Base-by-base conservation (phyloP, 1,140 invertebrate species). In the Agrilus planipennis region DNA sequence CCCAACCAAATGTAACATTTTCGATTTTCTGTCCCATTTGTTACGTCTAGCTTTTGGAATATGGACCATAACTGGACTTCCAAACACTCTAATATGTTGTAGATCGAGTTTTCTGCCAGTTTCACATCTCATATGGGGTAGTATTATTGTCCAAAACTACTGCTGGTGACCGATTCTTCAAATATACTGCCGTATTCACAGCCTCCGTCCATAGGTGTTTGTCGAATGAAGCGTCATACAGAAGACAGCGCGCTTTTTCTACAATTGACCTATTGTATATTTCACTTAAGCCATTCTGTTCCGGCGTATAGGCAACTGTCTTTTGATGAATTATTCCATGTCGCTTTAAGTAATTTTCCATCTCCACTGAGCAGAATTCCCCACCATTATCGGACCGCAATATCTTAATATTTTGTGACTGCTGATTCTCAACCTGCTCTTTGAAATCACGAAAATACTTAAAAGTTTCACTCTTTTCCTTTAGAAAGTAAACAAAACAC, bases 201-300 rank as follows among this genome's bases (percentile, higher is more conserved):
- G 55, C 41, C 44, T 63, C 60, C 21, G 49, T 53, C 58, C 55
- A 62, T 15, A 58, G 43, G 2, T 38, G 43, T 32, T 39, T 43
- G 41, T 44, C 4, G 65, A 59, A 54, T 63, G 67, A 23, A 44
- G 10, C 43, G 64, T 48, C 44, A 18, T 28, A 22, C 23, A 54
- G 31, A 44, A 57, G 42, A 22, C 34, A 21, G 39, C 54, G 31
- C 2, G 49, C 40, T 34, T 39, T 46, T 28, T 60, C 55, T 15
- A 52, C 18, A 23, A 59, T 40, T 28, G 58, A 59, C 23, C 57
- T 36, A 23, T 50, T 51, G 20, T 42, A 34, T 34, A 55, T 39
- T 42, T 68, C 62, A 34, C 52, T 44, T 9, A 55, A 40, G n/a
- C 60, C 62, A 53, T 68, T 69, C 44, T 64, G 60, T 37, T 66